These are phyloP conservation scores for Cerastoderma edule DNA, from an alignment of 2,888 invertebrate species.

Conservation along the genomic window DNA sequence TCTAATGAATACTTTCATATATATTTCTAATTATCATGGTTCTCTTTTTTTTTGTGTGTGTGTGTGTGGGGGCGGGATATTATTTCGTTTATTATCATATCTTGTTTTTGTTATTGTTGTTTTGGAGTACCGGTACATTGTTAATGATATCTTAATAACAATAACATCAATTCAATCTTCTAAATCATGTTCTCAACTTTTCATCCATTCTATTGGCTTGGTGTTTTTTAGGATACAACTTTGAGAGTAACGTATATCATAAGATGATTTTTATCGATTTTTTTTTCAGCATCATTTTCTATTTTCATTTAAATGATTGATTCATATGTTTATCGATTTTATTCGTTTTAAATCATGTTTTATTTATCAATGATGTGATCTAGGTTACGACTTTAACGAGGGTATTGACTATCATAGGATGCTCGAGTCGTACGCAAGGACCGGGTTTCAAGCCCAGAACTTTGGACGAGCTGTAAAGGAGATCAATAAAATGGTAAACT, in stretches of 20 bases:
- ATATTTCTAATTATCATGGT: too few relatives aligned
- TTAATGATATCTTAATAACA: too few relatives aligned
- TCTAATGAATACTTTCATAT: too few relatives aligned
- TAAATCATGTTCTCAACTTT: too few relatives aligned
- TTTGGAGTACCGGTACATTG: too few relatives aligned
- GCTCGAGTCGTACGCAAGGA: conserved; percentile 90
- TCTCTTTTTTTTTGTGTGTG: too few relatives aligned
- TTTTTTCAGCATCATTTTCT: not conserved
- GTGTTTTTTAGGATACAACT: not conserved
- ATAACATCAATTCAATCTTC: too few relatives aligned
- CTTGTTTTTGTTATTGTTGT: too few relatives aligned
- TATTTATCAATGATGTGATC: not conserved
- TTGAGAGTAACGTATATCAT: not conserved
- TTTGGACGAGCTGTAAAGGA: conserved; percentile 95
- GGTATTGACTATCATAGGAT: conserved; percentile 93
- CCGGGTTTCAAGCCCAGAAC: conserved; percentile 99
- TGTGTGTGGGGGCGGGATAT: too few relatives aligned
- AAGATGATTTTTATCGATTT: not conserved
- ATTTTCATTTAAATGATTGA: not conserved
- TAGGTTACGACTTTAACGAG: conserved; percentile 95
- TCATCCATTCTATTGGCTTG: not conserved
- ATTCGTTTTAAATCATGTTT: not conserved
- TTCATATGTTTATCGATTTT: not conserved
- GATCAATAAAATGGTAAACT: conserved; percentile 93
- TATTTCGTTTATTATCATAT: too few relatives aligned